Evolutionary conservation across 2,113 vertebrate species (phyloP).

Genomic region (Cottus gobio): DNA sequence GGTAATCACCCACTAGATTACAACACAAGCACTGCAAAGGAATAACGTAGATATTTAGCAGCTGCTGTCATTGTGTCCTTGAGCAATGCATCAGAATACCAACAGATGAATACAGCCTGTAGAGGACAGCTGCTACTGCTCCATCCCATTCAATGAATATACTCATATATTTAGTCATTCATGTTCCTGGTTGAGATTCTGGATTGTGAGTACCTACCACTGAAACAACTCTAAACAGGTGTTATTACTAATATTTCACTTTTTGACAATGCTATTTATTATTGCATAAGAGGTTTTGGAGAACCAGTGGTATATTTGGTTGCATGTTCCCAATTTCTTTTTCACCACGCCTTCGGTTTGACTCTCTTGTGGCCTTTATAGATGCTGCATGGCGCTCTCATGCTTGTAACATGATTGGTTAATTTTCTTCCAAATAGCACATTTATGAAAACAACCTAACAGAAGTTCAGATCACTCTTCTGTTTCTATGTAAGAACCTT

Average conservation of each 20-base stretch:
- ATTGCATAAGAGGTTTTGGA: not conserved
- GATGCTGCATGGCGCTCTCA: not conserved
- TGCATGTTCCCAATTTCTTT: not conserved
- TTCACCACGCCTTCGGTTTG: not conserved
- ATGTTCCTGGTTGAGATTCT: not conserved
- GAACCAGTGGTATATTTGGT: not conserved
- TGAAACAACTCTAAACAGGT: not conserved
- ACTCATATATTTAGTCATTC: not conserved
- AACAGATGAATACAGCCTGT: not conserved
- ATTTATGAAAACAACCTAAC: conserved; percentile 31
- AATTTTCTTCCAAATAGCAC: conserved; percentile 33
- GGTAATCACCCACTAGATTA: not conserved
- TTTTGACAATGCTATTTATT: not conserved
- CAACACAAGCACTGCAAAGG: not conserved
- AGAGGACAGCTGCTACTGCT: not conserved
- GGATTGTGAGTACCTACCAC: not conserved
- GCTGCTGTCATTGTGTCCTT: conserved; percentile 1
- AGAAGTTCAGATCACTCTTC: conserved; percentile 6
- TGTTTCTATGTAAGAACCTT: conserved; percentile 11
- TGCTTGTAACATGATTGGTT: conserved; percentile 21
- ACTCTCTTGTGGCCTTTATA: not conserved
- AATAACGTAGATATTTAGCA: not conserved
- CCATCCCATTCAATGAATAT: not conserved
- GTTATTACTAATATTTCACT: not conserved
- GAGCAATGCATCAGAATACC: conserved; percentile 11